Conservation (phyloP, 1,140 invertebrate genomes). For the Bicyclus anynana region DNA sequence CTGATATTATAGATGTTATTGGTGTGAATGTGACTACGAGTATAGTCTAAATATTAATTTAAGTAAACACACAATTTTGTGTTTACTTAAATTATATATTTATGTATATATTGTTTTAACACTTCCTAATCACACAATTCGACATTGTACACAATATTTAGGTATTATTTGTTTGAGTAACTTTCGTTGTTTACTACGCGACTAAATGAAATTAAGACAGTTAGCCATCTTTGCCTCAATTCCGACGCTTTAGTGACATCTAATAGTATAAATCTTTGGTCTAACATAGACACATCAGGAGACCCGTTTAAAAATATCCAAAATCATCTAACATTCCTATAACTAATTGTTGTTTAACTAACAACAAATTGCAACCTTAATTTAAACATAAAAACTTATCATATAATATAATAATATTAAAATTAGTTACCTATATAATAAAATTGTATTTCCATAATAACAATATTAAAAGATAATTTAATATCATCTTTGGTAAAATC, state of each 20-base stretch:
- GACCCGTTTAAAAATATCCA: constrained; percentile 6
- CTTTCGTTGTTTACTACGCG: too few species aligned
- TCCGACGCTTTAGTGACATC: not conserved
- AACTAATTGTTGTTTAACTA: constrained; percentile 17
- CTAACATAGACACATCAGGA: not conserved
- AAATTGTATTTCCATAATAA: constrained; percentile 24
- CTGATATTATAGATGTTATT: too few species aligned
- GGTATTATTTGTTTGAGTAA: too few species aligned
- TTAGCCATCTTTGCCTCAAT: too few species aligned
- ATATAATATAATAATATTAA: constrained; percentile 5
- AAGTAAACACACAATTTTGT: too few species aligned
- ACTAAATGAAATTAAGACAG: too few species aligned
- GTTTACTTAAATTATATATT: too few species aligned
- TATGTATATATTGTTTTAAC: too few species aligned
- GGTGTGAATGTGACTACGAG: too few species aligned
- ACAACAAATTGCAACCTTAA: constrained; percentile 16
- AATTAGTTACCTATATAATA: constrained; percentile 12
- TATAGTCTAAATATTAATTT: too few species aligned
- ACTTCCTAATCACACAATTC: too few species aligned
- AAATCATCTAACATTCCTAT: constrained; percentile 19
- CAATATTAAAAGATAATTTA: constrained; percentile 30
- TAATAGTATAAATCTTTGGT: not conserved
- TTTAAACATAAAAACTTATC: constrained; percentile 3
- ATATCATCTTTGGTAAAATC: constrained; percentile 31
- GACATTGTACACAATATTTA: too few species aligned